phyloP scores from a whole-genome alignment of 1,140 invertebrate genomes.

The Drosophila nebulosa region DNA sequence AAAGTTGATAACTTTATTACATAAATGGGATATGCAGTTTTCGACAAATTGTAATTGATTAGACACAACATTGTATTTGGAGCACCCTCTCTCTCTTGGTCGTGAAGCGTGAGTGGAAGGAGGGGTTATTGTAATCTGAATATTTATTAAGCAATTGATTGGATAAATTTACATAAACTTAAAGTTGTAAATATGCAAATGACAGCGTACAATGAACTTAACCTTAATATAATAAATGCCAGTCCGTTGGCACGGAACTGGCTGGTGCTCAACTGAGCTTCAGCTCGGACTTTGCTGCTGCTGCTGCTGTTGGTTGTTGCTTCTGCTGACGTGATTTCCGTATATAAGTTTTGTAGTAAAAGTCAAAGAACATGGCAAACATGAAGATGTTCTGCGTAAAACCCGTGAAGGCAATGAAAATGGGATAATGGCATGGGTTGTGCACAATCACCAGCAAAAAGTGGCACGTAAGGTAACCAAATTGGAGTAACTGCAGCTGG shows the following conservation, averaged over 20 bases:
- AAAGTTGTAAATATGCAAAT: slow-evolving; percentile 42
- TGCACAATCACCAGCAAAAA: slow-evolving; percentile 60
- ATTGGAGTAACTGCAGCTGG: slow-evolving; percentile 67
- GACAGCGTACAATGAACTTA: slow-evolving; percentile 28
- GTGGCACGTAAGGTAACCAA: slow-evolving; percentile 85
- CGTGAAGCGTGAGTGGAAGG: not conserved
- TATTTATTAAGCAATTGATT: slow-evolving; percentile 59
- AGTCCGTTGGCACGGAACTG: not conserved
- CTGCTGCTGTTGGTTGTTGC: not conserved
- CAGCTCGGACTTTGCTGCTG: slow-evolving; percentile 4
- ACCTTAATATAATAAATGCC: slow-evolving; percentile 6
- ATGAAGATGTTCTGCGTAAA: slow-evolving; percentile 73
- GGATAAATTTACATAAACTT: slow-evolving; percentile 47
- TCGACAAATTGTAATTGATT: slow-evolving; percentile 57
- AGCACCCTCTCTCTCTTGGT: too few species aligned
- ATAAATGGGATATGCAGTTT: not conserved
- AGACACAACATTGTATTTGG: slow-evolving; percentile 32
- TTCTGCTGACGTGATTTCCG: slow-evolving; percentile 13
- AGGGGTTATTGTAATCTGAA: slow-evolving; percentile 24
- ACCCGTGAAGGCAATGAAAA: slow-evolving; percentile 54
- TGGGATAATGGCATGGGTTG: slow-evolving; percentile 61
- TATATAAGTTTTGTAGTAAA: slow-evolving; percentile 70
- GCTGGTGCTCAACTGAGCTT: slow-evolving; percentile 36
- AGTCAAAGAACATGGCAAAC: slow-evolving; percentile 76
- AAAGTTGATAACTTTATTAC: slow-evolving; percentile 32